These are phyloP conservation scores for Drosophila obscura DNA, from an alignment of 1,140 invertebrate species.

Conservation along the genomic window DNA sequence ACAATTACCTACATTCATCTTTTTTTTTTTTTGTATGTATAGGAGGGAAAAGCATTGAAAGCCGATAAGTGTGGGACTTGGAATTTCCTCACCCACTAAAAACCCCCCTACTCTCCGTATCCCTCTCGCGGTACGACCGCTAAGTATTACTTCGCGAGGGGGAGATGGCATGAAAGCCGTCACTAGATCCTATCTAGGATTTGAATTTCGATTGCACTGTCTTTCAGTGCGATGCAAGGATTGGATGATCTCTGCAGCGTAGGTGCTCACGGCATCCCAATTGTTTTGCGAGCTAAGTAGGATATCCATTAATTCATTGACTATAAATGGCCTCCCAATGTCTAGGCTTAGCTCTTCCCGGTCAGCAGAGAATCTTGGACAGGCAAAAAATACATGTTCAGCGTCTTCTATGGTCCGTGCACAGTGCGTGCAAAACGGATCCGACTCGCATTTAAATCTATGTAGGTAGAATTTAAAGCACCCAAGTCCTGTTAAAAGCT, in stretches of 20 bases:
- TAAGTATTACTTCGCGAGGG: background rate
- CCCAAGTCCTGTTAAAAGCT: no score
- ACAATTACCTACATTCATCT: no score
- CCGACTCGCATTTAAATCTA: background rate
- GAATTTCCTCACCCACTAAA: no score
- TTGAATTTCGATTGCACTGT: no score
- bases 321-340: background rate
- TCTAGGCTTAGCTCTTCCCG: background rate
- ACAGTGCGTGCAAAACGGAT: background rate
- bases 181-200: background rate
- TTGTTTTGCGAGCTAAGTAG: background rate
- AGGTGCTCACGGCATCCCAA: background rate
- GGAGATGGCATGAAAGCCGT: background rate
- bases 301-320: background rate
- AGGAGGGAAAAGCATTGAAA: no score
- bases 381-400: background rate
- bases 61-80: no score
- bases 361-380: background rate
- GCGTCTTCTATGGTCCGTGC: background rate
- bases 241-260: background rate
- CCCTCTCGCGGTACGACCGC: background rate
- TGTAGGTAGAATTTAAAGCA: no score
- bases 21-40: no score
- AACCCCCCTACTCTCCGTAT: no score
- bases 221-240: constrained; percentile 2